A percentile compares a stretch with the other conserved stretches of the same genome.
phyloP scores from a whole-genome alignment of 2,113 vertebrate genomes.

The Chaetodon trifascialis region DNA sequence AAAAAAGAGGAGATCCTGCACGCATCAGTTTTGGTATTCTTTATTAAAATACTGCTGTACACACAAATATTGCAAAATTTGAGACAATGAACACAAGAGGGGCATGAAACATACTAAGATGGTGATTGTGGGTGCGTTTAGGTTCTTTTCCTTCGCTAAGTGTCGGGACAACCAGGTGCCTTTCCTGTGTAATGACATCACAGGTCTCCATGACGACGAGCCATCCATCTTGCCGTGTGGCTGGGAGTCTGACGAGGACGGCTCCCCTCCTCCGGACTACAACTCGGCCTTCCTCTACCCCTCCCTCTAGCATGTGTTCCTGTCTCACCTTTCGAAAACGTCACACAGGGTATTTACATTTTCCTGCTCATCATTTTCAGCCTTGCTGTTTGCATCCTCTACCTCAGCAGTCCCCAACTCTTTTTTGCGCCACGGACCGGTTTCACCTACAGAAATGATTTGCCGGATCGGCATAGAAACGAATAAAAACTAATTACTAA shows the following conservation, averaged over 20 bases:
- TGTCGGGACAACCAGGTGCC: constrained; percentile 43
- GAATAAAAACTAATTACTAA: too few species aligned
- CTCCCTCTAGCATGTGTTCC: constrained; percentile 67
- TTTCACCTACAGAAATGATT: too few species aligned
- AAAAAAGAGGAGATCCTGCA: not conserved
- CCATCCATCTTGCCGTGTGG: constrained; percentile 49
- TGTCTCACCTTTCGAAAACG: not conserved
- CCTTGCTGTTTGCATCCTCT: constrained; percentile 30
- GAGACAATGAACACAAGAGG: constrained; percentile 85
- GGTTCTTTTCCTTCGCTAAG: constrained; percentile 73
- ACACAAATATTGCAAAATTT: constrained; percentile 94
- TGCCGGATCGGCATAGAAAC: too few species aligned
- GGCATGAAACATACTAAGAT: constrained; percentile 83
- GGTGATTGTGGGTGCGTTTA: constrained; percentile 77
- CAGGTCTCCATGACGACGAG: constrained; percentile 38
- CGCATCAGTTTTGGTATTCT: constrained; percentile 91
- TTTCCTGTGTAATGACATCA: constrained; percentile 46
- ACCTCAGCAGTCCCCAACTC: constrained; percentile 26
- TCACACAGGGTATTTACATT: constrained; percentile 26
- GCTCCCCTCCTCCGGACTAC: constrained; percentile 79
- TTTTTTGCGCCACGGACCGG: too few species aligned
- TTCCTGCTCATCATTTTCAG: constrained; percentile 5
- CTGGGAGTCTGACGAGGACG: constrained; percentile 59
- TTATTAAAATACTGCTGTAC: constrained; percentile 99
- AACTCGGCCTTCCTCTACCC: constrained; percentile 84